Conservation (phyloP, 2,797 vertebrate species). For the Harpagifer antarcticus region DNA sequence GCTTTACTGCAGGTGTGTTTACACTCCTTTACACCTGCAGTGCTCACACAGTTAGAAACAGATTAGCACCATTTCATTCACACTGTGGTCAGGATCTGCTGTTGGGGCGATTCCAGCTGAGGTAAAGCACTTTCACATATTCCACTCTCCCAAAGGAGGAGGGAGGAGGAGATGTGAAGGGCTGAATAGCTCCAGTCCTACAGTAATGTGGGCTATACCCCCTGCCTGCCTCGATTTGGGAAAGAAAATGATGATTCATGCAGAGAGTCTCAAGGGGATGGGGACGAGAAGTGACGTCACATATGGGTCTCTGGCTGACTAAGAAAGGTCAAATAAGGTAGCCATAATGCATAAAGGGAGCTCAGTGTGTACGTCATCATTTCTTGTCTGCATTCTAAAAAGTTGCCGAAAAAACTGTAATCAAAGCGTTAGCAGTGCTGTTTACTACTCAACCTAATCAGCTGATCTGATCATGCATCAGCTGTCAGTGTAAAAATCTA, state of each 20-base stretch:
- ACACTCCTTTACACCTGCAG: slow-evolving; percentile 43
- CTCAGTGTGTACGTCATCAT: slow-evolving; percentile 16
- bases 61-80: slow-evolving; percentile 39
- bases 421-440: slow-evolving; percentile 36
- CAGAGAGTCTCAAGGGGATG: slow-evolving; percentile 47
- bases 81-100: slow-evolving; percentile 41
- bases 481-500: slow-evolving; percentile 20
- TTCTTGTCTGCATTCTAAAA: slow-evolving; percentile 11
- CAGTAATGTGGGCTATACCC: slow-evolving; percentile 39
- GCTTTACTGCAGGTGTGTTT: slow-evolving; percentile 25
- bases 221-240: slow-evolving; percentile 10
- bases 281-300: slow-evolving; percentile 32
- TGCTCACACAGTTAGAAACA: slow-evolving; percentile 32
- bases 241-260: slow-evolving; percentile 65
- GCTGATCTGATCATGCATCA: slow-evolving; percentile 38
- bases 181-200: slow-evolving; percentile 36
- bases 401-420: slow-evolving; percentile 31
- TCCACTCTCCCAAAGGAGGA: slow-evolving; percentile 38
- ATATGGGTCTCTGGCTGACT: slow-evolving; percentile 27
- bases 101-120: slow-evolving; percentile 50
- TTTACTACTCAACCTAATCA: slow-evolving; percentile 40
- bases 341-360: slow-evolving; percentile 8
- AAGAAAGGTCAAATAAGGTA: slow-evolving; percentile 35
- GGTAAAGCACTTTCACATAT: slow-evolving; percentile 55
- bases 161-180: not conserved